phyloP scores from a whole-genome alignment of 2,797 vertebrate species.

The Brachyalestes nurse region DNA sequence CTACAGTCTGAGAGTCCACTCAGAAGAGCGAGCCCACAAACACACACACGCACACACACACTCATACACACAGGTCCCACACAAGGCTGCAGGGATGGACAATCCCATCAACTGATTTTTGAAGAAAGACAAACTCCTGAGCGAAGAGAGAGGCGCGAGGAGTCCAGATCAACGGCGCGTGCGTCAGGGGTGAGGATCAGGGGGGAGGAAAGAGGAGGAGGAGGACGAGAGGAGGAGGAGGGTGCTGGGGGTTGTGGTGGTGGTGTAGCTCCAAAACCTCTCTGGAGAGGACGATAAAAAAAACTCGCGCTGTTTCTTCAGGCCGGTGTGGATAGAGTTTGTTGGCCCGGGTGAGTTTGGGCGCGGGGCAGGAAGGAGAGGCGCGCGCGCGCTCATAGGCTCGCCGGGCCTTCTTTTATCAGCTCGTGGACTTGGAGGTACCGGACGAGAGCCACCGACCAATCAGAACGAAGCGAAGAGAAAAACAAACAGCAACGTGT shows the following conservation, averaged over 20 bases:
- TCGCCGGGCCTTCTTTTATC: constrained; percentile 81
- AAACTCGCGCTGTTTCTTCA: constrained; percentile 63
- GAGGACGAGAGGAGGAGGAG: constrained; percentile 32
- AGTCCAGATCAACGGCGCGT: constrained; percentile 52
- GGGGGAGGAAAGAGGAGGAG: not conserved
- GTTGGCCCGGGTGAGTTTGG: constrained; percentile 50
- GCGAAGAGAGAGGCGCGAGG: constrained; percentile 22
- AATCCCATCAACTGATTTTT: constrained; percentile 48
- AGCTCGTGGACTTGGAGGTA: constrained; percentile 74
- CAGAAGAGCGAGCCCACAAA: not conserved
- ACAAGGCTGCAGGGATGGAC: constrained; percentile 28
- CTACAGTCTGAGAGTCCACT: constrained; percentile 27
- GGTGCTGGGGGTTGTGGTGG: constrained; percentile 15
- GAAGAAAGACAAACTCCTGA: constrained; percentile 46
- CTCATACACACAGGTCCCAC: constrained; percentile 43
- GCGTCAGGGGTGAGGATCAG: constrained; percentile 47
- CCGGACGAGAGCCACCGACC: constrained; percentile 75
- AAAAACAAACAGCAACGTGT: constrained; percentile 57
- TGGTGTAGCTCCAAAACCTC: constrained; percentile 54
- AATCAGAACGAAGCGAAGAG: constrained; percentile 64
- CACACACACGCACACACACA: constrained; percentile 9
- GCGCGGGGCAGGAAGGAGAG: constrained; percentile 67
- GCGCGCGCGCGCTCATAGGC: constrained; percentile 78
- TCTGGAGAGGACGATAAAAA: constrained; percentile 56
- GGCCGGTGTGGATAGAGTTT: constrained; percentile 52